Base-by-base conservation (phyloP, 1,140 invertebrate genomes). In the Artemia franciscana region DNA sequence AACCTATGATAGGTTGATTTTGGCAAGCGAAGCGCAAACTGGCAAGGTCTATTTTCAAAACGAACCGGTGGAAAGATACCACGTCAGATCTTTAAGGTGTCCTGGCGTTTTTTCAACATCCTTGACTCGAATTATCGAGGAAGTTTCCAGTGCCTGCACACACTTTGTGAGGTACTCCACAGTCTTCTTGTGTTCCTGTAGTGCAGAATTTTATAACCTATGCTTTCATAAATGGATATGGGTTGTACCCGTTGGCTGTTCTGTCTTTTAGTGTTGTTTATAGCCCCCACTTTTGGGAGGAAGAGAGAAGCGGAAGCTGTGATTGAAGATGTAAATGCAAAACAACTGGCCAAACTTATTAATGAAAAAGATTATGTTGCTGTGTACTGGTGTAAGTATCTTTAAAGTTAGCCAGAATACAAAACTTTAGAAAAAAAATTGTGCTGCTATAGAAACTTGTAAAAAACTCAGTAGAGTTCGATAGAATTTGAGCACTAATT, bases 331-430 rank as follows among this genome's bases (percentile, higher is more conserved):
- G 86, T 91, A 74, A 86, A 84, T 73, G 82, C 85, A 70, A 90
- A 91, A 74, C 86, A 90, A 76, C 81, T 91, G 73, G 87, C 91
- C 72, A 80, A 84, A 70, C 78, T 91, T 64, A 79, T 91, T 69
- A 82, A 84, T 71, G 84, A 88, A 67, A 89, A 89, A 79, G 88
- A 91, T 76, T 91, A 86, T 78, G 86, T 91, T 71, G 89, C 88
- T 70, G 88, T 92, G 70, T 91, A 86, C 77, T 92, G 89, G 86
- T 91, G 89, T 93, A 87, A 91, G 89, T 86, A 15, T 2, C 39
- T 51, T 51, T 51, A 1, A 15, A n/a, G n/a, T n/a, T n/a, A n/a
- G n/a, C n/a, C n/a, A n/a, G n/a, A n/a, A n/a, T n/a, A n/a, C n/a
- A n/a, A n/a, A n/a, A n/a, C n/a, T n/a, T n/a, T n/a, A n/a, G n/a